phyloP scores from a whole-genome alignment of 2,113 vertebrate species.

The Clarias macrocephalus region DNA sequence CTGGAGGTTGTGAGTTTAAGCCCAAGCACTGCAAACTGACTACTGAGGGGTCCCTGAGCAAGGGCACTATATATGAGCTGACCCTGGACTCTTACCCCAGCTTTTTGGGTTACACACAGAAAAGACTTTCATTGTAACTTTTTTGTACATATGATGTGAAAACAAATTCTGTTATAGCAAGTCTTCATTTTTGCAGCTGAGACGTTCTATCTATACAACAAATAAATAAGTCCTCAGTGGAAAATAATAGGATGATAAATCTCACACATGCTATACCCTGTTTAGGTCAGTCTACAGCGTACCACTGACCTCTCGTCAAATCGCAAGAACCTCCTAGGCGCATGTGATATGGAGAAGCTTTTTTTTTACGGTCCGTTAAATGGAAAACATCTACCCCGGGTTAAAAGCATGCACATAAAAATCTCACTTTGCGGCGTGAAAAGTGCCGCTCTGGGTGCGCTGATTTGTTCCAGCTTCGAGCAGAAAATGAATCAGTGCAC shows the following conservation, averaged over 20 bases:
- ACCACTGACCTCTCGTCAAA: background rate
- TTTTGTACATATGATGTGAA: background rate
- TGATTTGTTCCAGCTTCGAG: slow-evolving; percentile 36
- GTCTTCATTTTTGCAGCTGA: background rate
- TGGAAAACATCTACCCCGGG: slow-evolving; percentile 29
- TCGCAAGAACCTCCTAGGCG: background rate
- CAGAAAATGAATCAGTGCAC: slow-evolving; percentile 30
- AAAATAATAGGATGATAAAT: background rate
- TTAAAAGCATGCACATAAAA: slow-evolving; percentile 14
- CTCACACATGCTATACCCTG: background rate
- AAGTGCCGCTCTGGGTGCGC: background rate
- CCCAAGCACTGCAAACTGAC: background rate
- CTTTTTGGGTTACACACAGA: background rate
- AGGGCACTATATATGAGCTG: background rate
- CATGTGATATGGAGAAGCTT: background rate
- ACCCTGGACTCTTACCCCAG: background rate
- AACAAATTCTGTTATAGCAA: background rate
- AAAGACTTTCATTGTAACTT: background rate
- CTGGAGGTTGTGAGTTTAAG: background rate
- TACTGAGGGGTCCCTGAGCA: no score
- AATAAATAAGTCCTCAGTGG: background rate
- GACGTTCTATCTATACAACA: background rate
- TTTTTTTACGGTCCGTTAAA: slow-evolving; percentile 18
- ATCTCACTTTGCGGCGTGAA: background rate
- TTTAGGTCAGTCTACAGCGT: background rate